Base-by-base conservation (phyloP, 2,888 invertebrate species). In the Scrobipalpa atriplicella region DNA sequence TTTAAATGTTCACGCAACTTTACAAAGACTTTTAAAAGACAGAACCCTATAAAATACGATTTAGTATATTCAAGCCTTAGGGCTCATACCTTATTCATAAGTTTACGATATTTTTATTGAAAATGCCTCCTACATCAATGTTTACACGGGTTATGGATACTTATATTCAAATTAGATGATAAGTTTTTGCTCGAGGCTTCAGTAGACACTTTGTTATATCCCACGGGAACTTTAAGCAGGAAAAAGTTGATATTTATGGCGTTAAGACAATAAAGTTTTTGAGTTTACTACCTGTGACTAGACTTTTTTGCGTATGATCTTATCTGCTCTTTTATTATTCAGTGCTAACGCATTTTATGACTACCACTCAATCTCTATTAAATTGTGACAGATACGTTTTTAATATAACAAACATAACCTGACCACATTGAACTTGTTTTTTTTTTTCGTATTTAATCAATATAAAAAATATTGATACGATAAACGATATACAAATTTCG, bases 1-100 rank as follows among this genome's bases (percentile, higher is more conserved):
- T 29, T 29, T 29, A 29, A 29, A 29, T 29, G 29, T 29, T n/a
- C 2, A 29, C 29, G 29, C 5, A 29, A 29, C 2, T 29, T 29
- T 29, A 29, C 29, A 29, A 29, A 29, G 29, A 29, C 29, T 29
- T n/a, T n/a, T 29, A 29, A 29, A 29, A 29, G 29, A 29, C 29
- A 29, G 29, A 29, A 29, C 29, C 29, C 29, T 29, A 29, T 29
- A 29, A 29, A 29, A 29, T 5, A 5, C 29, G 29, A 29, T 43
- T 16, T 52, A 18, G 52, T 52, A 10, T 52, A 52, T 52, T 18
- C 60, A 61, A 36, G 36, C 61, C 61, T 36, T 61, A 61, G 36
- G 61, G 16, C 39, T 41, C 39, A 54, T 58, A 47, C 36, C 41
- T 63, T 36, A 65, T 65, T 58, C 60, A 60, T 65, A 65, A 65